These are phyloP conservation scores for Enoplolaimus lenunculus DNA, from an alignment of 2,888 invertebrate genomes.

Conservation along the genomic window DNA sequence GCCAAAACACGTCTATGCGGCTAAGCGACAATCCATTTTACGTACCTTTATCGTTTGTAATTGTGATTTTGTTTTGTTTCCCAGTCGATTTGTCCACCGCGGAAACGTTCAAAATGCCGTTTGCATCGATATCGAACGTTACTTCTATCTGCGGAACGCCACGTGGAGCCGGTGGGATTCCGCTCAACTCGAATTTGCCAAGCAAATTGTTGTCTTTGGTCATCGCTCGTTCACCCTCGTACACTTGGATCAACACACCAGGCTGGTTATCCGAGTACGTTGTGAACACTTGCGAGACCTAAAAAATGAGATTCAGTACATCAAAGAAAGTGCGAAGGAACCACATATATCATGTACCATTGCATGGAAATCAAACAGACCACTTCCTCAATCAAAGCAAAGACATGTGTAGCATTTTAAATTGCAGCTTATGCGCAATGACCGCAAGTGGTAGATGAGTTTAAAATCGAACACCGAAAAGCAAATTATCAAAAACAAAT, in stretches of 20 bases:
- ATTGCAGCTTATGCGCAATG: too few species aligned
- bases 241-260: conserved; percentile 62
- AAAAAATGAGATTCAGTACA: too few species aligned
- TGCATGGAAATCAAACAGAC: too few species aligned
- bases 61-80: conserved; percentile 46
- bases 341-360: too few species aligned
- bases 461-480: too few species aligned
- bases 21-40: too few species aligned
- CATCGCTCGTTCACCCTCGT: conserved; percentile 54
- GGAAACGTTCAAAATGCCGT: conserved; percentile 87
- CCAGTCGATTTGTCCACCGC: conserved; percentile 65
- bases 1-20: too few species aligned
- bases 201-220: conserved; percentile 60
- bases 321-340: too few species aligned
- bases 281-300: conserved; percentile 85
- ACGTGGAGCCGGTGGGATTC: conserved; percentile 82
- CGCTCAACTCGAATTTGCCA: conserved; percentile 79
- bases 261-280: conserved; percentile 96
- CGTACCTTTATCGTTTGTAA: conserved; percentile 65
- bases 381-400: too few species aligned
- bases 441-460: too few species aligned
- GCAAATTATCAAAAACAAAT: too few species aligned
- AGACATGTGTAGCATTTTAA: too few species aligned
- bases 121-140: conserved; percentile 52
- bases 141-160: conserved; percentile 62